A percentile compares a stretch with the other conserved stretches of the same genome.
Conservation (phyloP, 2,888 invertebrate genomes). For the Eugnorisma glareosa region DNA sequence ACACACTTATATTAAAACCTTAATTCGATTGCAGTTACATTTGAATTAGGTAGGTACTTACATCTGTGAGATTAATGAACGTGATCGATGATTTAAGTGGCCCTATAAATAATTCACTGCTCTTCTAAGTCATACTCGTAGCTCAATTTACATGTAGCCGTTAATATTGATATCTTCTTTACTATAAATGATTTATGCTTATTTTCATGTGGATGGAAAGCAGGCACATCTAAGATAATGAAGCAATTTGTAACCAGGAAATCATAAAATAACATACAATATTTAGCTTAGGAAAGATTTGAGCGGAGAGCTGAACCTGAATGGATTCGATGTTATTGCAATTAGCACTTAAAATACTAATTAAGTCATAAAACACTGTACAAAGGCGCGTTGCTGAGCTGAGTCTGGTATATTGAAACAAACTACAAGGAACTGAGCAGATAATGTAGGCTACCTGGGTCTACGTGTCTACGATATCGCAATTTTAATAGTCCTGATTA, state of each 20-base stretch:
- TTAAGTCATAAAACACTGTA: constrained; percentile 5
- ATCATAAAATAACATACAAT: constrained; percentile 6
- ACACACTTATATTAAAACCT: background rate
- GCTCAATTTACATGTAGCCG: background rate
- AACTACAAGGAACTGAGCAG: background rate
- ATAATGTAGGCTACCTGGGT: background rate
- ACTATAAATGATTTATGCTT: background rate
- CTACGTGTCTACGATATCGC: background rate
- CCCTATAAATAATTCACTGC: background rate
- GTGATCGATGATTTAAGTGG: constrained; percentile 11
- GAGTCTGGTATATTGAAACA: background rate
- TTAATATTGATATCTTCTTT: background rate
- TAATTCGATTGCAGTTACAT: constrained; percentile 24
- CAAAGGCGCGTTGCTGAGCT: background rate
- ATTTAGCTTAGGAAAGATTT: background rate
- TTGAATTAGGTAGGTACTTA: background rate
- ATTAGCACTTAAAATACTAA: constrained; percentile 8
- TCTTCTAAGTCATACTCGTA: constrained; percentile 4
- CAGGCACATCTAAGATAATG: constrained; percentile 1
- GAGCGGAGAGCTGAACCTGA: background rate
- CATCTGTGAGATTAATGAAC: constrained; percentile 2
- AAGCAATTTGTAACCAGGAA: constrained; percentile 40
- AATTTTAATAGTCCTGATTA: background rate
- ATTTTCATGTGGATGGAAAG: constrained; percentile 2
- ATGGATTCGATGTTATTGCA: background rate